Percentiles rank a stretch among this genome's conserved stretches.
phyloP scores from a whole-genome alignment of 2,888 invertebrate species.

The Conistra vaccinii region DNA sequence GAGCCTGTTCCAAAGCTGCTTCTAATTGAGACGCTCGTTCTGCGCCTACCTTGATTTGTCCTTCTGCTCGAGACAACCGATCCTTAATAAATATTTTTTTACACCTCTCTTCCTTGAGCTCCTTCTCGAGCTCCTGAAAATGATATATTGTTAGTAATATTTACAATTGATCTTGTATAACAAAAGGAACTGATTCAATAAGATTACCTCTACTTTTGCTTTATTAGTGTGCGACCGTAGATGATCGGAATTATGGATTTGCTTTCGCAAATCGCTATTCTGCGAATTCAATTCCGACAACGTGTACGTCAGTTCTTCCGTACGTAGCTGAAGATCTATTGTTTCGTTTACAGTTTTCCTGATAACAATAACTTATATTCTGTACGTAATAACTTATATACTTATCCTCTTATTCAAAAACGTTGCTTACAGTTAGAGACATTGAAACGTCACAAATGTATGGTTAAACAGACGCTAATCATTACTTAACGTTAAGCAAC shows the following conservation, averaged over 20 bases:
- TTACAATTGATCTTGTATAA: background rate
- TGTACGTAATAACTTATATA: conserved; percentile 5
- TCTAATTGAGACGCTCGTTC: conserved; percentile 79
- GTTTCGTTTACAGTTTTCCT: conserved; percentile 81
- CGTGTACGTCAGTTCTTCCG: conserved; percentile 78
- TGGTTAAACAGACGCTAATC: too few relatives aligned
- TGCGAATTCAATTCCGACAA: conserved; percentile 79
- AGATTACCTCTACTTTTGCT: conserved; percentile 76
- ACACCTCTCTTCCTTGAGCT: conserved; percentile 81
- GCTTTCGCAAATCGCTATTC: conserved; percentile 81
- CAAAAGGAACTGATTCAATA: background rate
- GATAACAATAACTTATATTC: conserved; percentile 49
- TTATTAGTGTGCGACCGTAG: conserved; percentile 74
- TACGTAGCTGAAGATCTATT: conserved; percentile 76
- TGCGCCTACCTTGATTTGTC: conserved; percentile 77
- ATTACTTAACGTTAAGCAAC: too few relatives aligned
- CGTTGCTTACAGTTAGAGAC: too few relatives aligned
- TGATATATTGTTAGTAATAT: background rate
- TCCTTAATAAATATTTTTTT: conserved; percentile 75
- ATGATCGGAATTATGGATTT: conserved; percentile 76
- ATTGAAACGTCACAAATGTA: too few relatives aligned
- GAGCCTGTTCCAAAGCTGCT: conserved; percentile 77
- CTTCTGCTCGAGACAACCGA: conserved; percentile 76
- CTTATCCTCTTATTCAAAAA: background rate
- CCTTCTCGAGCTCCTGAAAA: conserved; percentile 82